Base-by-base conservation (phyloP, 2,113 vertebrate species). In the Pica pica region DNA sequence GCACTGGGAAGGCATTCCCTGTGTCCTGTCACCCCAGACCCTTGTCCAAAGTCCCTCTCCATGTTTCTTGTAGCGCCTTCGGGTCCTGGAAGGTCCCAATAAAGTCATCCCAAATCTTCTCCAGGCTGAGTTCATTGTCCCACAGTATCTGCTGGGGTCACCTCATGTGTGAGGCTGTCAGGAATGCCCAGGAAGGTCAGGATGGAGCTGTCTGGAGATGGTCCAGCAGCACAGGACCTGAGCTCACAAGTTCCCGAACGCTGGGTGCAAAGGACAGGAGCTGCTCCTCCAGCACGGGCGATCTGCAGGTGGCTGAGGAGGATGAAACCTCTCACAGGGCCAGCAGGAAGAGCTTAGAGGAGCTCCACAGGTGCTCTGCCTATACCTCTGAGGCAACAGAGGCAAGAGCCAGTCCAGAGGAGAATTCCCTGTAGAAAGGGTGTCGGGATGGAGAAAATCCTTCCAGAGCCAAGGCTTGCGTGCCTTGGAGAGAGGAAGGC, bases 101-200 rank as follows among this genome's bases (percentile, higher is more conserved):
- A 4, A 11, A 39, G n/a, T 63, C 15, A 65, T 8, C 27, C 6
- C 1, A 0, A 50, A 50, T 53, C 68, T 31, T 63, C 30, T 71
- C 13, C 24, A 71, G n/a, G 24, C 49, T 70, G 65, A n/a, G 31
- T 19, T 16, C 27, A 57, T 33, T 37, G 19, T 47, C 27, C 31
- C 44, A 16, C 35, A 42, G 0, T 2, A 0, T 13, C 59, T 57
- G 22, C 35, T 35, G 31, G 10, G 26, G 22, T 68, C 44, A 76
- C 31, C 39, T 35, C n/a, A 39, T 0, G 0, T 53, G 28, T 60
- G 27, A 1, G 4, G 5, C 49, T 55, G 18, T 26, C 49, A 39
- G 61, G 52, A 83, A 85, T 39, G n/a, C 42, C 16, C 67, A 49
- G 53, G 37, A n/a, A 61, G 18, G 27, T 22, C 23, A 41, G n/a